Percentiles rank a stretch among this genome's conserved stretches.
These are phyloP conservation scores for Siderastrea siderea DNA, from an alignment of 92 coral and sea anemone species.

Conservation along the genomic window DNA sequence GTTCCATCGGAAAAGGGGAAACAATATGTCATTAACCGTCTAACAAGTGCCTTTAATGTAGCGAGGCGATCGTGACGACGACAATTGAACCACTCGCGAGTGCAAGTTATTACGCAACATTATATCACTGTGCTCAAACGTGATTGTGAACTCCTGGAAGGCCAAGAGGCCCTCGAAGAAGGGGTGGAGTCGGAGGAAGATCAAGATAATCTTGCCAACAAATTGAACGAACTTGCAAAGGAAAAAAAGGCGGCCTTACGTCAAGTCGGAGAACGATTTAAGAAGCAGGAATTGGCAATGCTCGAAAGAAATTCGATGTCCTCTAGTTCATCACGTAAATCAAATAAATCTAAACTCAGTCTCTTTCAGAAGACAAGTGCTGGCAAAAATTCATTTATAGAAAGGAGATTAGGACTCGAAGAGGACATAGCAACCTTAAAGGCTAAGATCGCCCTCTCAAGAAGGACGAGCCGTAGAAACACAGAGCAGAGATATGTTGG, in stretches of 20 bases:
- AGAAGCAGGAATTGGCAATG: neutral
- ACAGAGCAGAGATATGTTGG: no score
- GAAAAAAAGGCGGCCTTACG: constrained; percentile 29
- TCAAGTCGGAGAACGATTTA: constrained; percentile 35
- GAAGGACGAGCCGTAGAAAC: no score
- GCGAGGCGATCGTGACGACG: no score
- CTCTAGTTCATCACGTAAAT: neutral
- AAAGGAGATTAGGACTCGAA: constrained; percentile 45
- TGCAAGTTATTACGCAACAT: no score
- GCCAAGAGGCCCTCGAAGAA: no score
- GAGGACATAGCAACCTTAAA: constrained; percentile 50
- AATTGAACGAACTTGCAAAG: constrained; percentile 27
- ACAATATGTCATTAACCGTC: no score
- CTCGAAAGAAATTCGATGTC: constrained; percentile 14
- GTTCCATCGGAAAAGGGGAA: no score
- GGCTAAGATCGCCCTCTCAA: constrained; percentile 33
- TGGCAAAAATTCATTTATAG: neutral
- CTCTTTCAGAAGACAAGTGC: neutral
- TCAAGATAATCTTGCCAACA: neutral
- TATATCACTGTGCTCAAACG: no score
- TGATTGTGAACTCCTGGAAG: no score
- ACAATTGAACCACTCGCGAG: no score
- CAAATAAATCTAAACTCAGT: neutral
- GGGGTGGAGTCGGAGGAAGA: neutral
- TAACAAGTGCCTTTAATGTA: no score